Evolutionary conservation across 1,140 invertebrate species (phyloP), one percentile per base, ranked within the genome.

Genomic region (Drosophila ercepeae): DNA sequence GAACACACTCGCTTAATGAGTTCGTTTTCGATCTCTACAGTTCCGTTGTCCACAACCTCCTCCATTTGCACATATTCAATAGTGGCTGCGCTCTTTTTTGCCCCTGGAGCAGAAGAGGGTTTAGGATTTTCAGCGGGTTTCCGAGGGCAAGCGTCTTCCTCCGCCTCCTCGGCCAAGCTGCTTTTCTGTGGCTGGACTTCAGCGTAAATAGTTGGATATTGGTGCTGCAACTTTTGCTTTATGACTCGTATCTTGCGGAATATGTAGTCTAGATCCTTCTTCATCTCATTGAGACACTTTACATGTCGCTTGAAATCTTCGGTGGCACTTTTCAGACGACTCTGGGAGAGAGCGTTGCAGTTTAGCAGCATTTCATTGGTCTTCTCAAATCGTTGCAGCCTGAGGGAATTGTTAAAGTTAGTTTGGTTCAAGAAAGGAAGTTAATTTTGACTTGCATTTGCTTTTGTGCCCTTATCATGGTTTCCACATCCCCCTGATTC

Each of bases 301-400:
- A 96, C 97, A 89, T 98, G 97, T 78, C 96, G 96, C 76, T 97
- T 98, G 64, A 99, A 98, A 75, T 98, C 97, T 18, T 94, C 93
- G 6, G 94, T 94, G 18, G 97, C 96, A 49, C 94, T 94, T 84
- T 97, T 96, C 48, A 97, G 93, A 25, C 97, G 94, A 60, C 94
- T 93, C 6, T 95, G 93, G 3, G 97, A 97, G 3, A 99, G 91
- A 3, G 96, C 95, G 92, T 99, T 99, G 82, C 97, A 98, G 82
- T 99, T 99, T 18, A 97, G 95, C 18, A 99, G 91, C 98, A 99
- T 99, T 93, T 99, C 98, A 90, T 98, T 99, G 2, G 98, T 98
- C 89, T 99, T 99, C 86, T 99, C 98, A 92, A 98, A 99, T 61
- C 97, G 93, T 77, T 97, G 96, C 18, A 99, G 91, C 97, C 98